phyloP scores from a whole-genome alignment of 2,888 invertebrate species.

The Scaptomyza cyrtandrae region DNA sequence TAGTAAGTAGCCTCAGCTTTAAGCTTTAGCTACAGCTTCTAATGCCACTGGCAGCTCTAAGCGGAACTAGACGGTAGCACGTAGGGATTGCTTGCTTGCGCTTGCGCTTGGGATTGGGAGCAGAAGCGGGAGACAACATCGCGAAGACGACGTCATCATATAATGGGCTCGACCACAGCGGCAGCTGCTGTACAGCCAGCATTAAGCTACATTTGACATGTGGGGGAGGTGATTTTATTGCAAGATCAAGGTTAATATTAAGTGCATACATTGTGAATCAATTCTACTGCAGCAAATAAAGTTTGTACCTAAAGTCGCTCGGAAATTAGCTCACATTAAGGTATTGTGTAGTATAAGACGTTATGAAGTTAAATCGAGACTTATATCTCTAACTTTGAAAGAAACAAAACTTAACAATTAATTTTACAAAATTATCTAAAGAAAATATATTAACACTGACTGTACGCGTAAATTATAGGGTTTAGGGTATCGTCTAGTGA shows the following conservation, averaged over 20 bases:
- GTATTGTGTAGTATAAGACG: no score
- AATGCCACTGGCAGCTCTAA: slow-evolving; percentile 57
- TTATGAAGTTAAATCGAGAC: no score
- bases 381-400: no score
- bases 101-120: slow-evolving; percentile 51
- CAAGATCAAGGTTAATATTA: slow-evolving; percentile 23
- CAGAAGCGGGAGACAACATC: slow-evolving; percentile 54
- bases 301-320: neutral
- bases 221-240: slow-evolving; percentile 20
- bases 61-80: slow-evolving; percentile 74
- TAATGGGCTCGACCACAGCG: slow-evolving; percentile 48
- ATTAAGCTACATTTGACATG: slow-evolving; percentile 3
- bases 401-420: no score
- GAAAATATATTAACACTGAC: no score
- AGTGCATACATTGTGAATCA: neutral
- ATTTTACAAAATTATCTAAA: neutral
- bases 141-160: slow-evolving; percentile 69
- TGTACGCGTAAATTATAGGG: no score
- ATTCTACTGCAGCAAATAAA: neutral
- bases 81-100: slow-evolving; percentile 50
- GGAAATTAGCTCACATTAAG: no score
- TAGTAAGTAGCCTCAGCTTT: slow-evolving; percentile 27
- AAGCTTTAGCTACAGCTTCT: slow-evolving; percentile 55
- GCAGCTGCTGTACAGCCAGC: slow-evolving; percentile 3
- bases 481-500: no score